Percentiles rank a stretch among this genome's conserved stretches.
These are phyloP conservation scores for Ochotona princeps DNA, from an alignment of 2,113 vertebrate genomes.

Conservation along the genomic window DNA sequence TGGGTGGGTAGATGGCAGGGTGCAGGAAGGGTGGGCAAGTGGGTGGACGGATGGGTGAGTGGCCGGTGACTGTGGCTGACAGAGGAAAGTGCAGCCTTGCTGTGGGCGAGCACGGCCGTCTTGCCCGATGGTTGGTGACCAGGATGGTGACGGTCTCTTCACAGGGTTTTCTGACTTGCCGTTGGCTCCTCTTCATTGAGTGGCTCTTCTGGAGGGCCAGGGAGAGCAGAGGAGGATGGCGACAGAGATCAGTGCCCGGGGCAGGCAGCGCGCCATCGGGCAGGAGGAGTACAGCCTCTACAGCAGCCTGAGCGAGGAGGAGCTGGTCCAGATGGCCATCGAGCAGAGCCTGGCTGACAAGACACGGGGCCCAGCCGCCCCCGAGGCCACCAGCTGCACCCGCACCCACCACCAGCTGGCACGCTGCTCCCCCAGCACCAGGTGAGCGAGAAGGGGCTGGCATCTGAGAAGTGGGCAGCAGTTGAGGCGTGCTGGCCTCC, in stretches of 20 bases:
- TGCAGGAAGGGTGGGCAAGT: too few relatives aligned
- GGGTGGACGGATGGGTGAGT: too few relatives aligned
- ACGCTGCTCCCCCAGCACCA: slow-evolving; percentile 84
- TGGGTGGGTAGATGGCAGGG: neutral
- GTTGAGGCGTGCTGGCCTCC: too few relatives aligned
- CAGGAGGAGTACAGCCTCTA: slow-evolving; percentile 94
- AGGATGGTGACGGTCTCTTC: neutral
- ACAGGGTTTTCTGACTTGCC: slow-evolving; percentile 26
- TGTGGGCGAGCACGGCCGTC: neutral
- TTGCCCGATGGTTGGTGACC: neutral
- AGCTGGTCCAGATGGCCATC: slow-evolving; percentile 95
- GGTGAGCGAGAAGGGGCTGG: slow-evolving; percentile 75
- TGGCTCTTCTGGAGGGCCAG: slow-evolving; percentile 15
- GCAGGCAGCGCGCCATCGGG: slow-evolving; percentile 76
- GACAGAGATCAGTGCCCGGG: slow-evolving; percentile 77
- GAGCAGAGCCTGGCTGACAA: slow-evolving; percentile 92
- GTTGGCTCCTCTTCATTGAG: neutral
- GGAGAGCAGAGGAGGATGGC: slow-evolving; percentile 65
- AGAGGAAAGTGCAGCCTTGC: neutral
- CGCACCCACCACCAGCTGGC: slow-evolving; percentile 74
- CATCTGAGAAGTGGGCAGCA: neutral
- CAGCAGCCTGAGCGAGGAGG: slow-evolving; percentile 91
- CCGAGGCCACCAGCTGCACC: slow-evolving; percentile 5
- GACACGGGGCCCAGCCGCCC: slow-evolving; percentile 20
- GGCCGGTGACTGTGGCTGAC: neutral